These are phyloP conservation scores for Hystrix cristata DNA, from an alignment of 2,113 vertebrate genomes.

Conservation along the genomic window DNA sequence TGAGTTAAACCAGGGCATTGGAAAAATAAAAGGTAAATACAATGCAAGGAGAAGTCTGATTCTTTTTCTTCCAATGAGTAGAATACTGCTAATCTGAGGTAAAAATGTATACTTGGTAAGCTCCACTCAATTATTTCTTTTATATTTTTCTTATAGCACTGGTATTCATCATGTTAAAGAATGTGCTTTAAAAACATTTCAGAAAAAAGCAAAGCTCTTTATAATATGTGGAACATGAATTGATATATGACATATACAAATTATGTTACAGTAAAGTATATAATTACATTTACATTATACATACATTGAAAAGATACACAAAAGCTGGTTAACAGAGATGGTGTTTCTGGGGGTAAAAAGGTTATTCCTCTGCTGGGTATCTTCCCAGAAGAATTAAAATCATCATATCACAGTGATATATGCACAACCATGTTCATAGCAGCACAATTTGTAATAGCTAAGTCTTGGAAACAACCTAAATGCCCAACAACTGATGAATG, in stretches of 20 bases:
- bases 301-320: background rate
- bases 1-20: background rate
- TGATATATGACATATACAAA: background rate
- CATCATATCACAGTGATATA: too few species aligned
- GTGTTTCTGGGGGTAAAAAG: background rate
- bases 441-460: too few species aligned
- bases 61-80: background rate
- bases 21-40: background rate
- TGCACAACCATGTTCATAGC: too few species aligned
- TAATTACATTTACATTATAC: background rate
- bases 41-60: background rate
- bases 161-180: conserved; percentile 10
- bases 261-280: background rate
- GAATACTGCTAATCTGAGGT: background rate
- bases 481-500: too few species aligned
- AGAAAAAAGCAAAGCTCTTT: background rate
- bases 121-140: background rate
- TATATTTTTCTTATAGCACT: background rate
- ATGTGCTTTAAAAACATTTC: background rate
- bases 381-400: too few species aligned
- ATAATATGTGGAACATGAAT: background rate
- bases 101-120: background rate
- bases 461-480: too few species aligned
- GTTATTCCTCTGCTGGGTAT: too few species aligned
- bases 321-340: background rate